Conservation (phyloP, 2,113 vertebrate species). For the Strix aluco region DNA sequence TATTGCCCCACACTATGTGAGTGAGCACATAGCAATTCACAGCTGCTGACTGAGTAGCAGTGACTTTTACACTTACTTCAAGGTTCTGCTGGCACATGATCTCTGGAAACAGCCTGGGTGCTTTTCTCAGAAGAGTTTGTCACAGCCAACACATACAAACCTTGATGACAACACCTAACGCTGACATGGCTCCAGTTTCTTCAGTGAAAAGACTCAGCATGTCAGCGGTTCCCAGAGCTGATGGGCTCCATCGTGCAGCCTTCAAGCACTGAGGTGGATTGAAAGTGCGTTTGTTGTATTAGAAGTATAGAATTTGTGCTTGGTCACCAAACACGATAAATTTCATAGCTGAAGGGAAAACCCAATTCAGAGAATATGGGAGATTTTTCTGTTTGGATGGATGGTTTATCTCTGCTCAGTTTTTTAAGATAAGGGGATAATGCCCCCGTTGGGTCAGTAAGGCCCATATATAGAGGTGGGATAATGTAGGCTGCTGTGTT, state of each 20-base stretch:
- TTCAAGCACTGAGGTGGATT: not conserved
- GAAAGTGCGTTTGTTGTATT: fast-evolving
- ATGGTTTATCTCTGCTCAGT: not conserved
- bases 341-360: not conserved
- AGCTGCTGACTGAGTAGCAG: too few relatives aligned
- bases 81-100: not conserved
- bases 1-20: not conserved
- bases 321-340: not conserved
- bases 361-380: not conserved
- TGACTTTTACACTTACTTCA: not conserved
- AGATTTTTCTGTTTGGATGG: not conserved
- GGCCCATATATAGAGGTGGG: too few relatives aligned
- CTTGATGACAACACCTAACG: not conserved
- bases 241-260: fast-evolving
- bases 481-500: not conserved
- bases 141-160: not conserved
- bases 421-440: not conserved
- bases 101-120: not conserved
- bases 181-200: not conserved
- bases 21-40: not conserved
- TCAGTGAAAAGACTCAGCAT: fast-evolving
- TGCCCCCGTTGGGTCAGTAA: fast-evolving
- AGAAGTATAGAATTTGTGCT: not conserved
- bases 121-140: not conserved
- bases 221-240: fast-evolving